Evolutionary conservation across 2,888 invertebrate genomes (phyloP).

Genomic region (Perithous albicinctus): DNA sequence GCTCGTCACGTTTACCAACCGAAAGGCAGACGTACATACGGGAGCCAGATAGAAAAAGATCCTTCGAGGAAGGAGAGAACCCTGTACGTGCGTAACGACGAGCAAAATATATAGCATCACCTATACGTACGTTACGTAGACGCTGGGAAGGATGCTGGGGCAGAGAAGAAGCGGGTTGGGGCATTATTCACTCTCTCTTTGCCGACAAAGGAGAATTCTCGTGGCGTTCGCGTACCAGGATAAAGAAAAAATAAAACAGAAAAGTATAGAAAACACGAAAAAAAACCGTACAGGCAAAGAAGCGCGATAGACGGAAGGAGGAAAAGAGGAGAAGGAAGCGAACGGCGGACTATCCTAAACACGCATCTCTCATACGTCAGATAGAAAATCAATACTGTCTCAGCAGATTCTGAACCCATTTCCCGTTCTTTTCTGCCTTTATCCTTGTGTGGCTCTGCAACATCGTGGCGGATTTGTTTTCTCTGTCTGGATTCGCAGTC

Average conservation of each 20-base stretch:
- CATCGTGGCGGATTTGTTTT: conserved; percentile 29
- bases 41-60: conserved; percentile 51
- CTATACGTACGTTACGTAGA: conserved; percentile 61
- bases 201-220: conserved; percentile 66
- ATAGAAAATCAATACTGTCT: conserved; percentile 83
- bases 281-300: conserved; percentile 35
- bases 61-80: conserved; percentile 47
- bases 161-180: conserved; percentile 41
- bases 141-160: conserved; percentile 50
- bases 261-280: conserved; percentile 18
- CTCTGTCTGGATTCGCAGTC: conserved; percentile 29
- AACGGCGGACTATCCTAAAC: conserved; percentile 76
- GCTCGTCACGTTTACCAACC: conserved; percentile 38
- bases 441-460: conserved; percentile 44
- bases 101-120: conserved; percentile 53
- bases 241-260: conserved; percentile 43
- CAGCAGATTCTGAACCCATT: conserved; percentile 78
- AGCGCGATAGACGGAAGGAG: conserved; percentile 20
- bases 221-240: conserved; percentile 56
- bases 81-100: conserved; percentile 67
- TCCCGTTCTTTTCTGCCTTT: conserved; percentile 73
- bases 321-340: not conserved
- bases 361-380: conserved; percentile 82
- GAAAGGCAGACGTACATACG: conserved; percentile 39
- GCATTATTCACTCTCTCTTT: conserved; percentile 66